These are phyloP conservation scores for Lanius collurio DNA, from an alignment of 2,113 vertebrate genomes.

Conservation along the genomic window DNA sequence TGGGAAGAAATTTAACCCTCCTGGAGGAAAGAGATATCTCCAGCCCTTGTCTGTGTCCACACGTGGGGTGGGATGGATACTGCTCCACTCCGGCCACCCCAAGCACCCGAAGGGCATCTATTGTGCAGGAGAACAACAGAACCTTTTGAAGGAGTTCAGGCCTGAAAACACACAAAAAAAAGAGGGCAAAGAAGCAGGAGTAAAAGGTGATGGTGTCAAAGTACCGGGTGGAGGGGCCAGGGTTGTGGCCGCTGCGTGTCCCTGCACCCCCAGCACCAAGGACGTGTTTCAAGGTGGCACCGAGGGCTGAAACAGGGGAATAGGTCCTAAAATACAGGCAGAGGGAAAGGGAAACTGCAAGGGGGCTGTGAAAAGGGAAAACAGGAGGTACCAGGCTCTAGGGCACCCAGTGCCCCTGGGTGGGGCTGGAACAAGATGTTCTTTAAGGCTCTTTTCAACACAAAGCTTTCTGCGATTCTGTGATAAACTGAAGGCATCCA, in stretches of 20 bases:
- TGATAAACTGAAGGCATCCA: fast-evolving
- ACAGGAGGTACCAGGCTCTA: not conserved
- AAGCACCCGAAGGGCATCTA: not conserved
- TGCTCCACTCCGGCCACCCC: not conserved
- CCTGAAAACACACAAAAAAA: not conserved
- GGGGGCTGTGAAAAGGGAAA: not conserved
- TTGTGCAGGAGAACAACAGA: constrained; percentile 15
- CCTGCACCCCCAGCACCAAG: not conserved
- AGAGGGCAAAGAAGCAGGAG: not conserved
- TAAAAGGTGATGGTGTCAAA: not conserved
- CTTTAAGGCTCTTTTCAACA: not conserved
- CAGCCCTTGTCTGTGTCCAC: not conserved
- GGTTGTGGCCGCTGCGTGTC: fast-evolving
- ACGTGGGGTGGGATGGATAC: not conserved
- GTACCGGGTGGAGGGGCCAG: fast-evolving
- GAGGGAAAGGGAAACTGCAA: not conserved
- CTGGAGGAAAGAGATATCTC: not conserved
- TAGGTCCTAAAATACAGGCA: not conserved
- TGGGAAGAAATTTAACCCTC: constrained; percentile 6
- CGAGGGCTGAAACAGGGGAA: not conserved
- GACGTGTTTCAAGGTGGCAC: not conserved
- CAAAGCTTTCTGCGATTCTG: not conserved
- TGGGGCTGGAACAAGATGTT: not conserved
- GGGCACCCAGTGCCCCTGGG: not conserved
- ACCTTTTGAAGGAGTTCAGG: not conserved